phyloP scores from a whole-genome alignment of 2,797 vertebrate genomes.

The Bovichtus variegatus region DNA sequence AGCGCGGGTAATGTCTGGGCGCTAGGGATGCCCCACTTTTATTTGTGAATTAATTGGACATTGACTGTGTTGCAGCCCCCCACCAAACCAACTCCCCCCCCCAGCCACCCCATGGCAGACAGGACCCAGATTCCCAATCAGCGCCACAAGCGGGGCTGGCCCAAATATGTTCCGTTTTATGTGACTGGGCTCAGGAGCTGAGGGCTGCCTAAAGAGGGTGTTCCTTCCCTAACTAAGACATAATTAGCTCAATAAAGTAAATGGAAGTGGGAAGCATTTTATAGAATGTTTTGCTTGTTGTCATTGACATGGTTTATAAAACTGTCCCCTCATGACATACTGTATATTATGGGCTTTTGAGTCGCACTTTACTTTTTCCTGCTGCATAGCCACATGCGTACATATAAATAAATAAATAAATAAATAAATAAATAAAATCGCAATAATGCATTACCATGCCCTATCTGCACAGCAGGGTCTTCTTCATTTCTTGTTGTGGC shows the following conservation, averaged over 20 bases:
- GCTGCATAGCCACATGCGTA: background rate
- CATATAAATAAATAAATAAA: no score
- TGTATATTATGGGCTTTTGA: background rate
- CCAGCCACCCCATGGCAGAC: slow-evolving; percentile 30
- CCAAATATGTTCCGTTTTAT: slow-evolving; percentile 45
- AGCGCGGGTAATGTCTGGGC: slow-evolving; percentile 80
- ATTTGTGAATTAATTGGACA: slow-evolving; percentile 86
- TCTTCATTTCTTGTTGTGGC: slow-evolving; percentile 49
- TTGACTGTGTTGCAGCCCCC: slow-evolving; percentile 67
- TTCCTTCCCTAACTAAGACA: slow-evolving; percentile 13
- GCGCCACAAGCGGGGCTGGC: slow-evolving; percentile 31
- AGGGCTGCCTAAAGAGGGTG: background rate
- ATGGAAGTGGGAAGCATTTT: background rate
- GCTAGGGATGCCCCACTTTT: slow-evolving; percentile 84
- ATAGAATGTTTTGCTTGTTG: slow-evolving; percentile 17
- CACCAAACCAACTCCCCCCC: slow-evolving; percentile 10
- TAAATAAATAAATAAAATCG: no score
- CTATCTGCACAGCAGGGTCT: slow-evolving; percentile 45
- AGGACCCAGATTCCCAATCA: slow-evolving; percentile 56
- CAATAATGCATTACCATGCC: slow-evolving; percentile 19
- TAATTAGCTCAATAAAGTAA: slow-evolving; percentile 34
- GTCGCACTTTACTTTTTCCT: background rate
- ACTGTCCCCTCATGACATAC: background rate
- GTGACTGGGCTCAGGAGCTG: slow-evolving; percentile 25
- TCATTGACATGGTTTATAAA: background rate